Evolutionary conservation across 2,113 vertebrate species (phyloP).

Genomic region (Oophaga pumilio): DNA sequence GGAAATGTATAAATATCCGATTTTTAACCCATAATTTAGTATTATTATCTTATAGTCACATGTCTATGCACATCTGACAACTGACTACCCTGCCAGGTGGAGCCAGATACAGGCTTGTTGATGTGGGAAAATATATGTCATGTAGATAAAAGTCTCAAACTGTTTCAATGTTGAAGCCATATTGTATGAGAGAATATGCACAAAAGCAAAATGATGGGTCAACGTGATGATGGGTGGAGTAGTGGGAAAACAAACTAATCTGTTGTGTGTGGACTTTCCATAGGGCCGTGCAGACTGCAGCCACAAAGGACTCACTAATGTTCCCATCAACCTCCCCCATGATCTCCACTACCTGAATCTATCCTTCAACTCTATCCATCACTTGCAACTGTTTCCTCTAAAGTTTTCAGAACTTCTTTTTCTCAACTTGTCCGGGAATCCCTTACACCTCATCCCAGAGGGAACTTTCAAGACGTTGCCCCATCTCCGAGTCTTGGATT

Average conservation of each 20-base stretch:
- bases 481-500: conserved; percentile 64
- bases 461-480: conserved; percentile 65
- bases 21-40: no score
- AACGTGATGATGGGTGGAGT: not conserved
- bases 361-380: conserved; percentile 64
- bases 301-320: conserved; percentile 60
- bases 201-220: not conserved
- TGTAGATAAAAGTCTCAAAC: not conserved
- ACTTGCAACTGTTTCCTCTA: conserved; percentile 59
- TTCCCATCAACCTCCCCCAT: conserved; percentile 66
- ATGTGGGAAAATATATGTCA: not conserved
- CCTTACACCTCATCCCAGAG: conserved; percentile 70
- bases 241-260: not conserved
- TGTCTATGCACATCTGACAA: not conserved
- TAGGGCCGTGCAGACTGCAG: conserved; percentile 68
- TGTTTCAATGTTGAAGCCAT: not conserved
- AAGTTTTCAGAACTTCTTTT: conserved; percentile 62
- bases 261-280: conserved; percentile 39
- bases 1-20: no score
- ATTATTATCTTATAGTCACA: not conserved
- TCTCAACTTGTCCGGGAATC: conserved; percentile 72
- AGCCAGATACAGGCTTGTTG: not conserved
- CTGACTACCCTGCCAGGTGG: not conserved
- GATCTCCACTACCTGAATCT: conserved; percentile 66
- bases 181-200: not conserved